Base-by-base conservation (phyloP, 2,113 vertebrate species). In the Rhea pennata region DNA sequence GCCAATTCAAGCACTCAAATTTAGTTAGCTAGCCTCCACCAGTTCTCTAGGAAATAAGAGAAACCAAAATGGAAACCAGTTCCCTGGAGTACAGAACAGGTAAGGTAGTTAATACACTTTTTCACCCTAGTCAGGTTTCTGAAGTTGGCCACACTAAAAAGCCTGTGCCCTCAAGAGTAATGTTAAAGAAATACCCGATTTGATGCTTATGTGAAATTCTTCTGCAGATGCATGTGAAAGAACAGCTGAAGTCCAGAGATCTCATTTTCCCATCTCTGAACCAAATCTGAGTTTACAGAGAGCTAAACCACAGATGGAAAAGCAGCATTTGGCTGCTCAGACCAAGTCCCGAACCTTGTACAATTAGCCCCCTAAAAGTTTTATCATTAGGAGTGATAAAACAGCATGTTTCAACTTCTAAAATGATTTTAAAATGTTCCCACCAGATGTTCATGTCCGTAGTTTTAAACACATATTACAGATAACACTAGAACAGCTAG, bases 381-480 rank as follows among this genome's bases (percentile, higher is more conserved):
- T 24, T 82, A 73, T 36, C 39, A 95, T 78, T 92, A 83, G 26
- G 73, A 78, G 76, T 42, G 87, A 77, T 69, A 92, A 54, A 96
- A 46, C 71, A 75, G 58, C 79, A 92, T 92, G 91, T 80, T 88
- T 90, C 81, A 73, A 21, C 44, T 61, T 69, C 46, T 61, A 51
- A 76, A 95, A 92, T 84, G 2, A 85, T 71, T 92, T 94, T 92
- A 64, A 92, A 90, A 66, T 27, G 62, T 72, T 96, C 54, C 65
- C 82, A 89, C 46, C 97, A 96, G 94, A 89, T 91, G 82, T 88
- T 92, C 83, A 48, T 13, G 84, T 2, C 76, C 50, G 67, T 67
- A 91, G 85, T 53, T 84, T 59, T 96, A 77, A 95, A 94, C 71
- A 83, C 44, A 67, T 64, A 96, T 91, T 62, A 75, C 76, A 96